These are phyloP conservation scores for Bugula neritina DNA, from an alignment of 2,888 invertebrate genomes.

Conservation along the genomic window DNA sequence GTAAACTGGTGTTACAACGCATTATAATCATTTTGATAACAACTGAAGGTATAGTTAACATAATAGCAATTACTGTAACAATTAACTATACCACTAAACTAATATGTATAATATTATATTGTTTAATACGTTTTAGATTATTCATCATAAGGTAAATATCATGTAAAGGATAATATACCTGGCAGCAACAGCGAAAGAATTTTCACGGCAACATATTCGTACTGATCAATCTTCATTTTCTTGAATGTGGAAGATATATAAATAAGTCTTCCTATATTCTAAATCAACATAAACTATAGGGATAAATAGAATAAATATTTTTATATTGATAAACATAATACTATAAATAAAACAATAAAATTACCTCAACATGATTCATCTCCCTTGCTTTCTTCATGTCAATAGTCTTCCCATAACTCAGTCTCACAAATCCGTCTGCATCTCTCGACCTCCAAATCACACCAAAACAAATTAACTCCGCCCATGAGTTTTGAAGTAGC, in stretches of 20 bases:
- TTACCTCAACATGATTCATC: conserved; percentile 31
- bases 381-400: conserved; percentile 61
- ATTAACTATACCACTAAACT: no score
- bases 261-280: conserved; percentile 88
- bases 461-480: conserved; percentile 56
- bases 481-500: conserved; percentile 94
- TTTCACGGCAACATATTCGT: conserved; percentile 94
- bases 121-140: no score
- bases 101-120: no score
- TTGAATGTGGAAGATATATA: conserved; percentile 87
- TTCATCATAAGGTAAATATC: no score
- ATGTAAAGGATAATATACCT: no score
- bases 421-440: conserved; percentile 59
- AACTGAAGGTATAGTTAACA: no score
- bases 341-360: no score
- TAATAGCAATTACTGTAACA: no score
- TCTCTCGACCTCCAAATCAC: conserved; percentile 75
- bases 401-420: conserved; percentile 59
- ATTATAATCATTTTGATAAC: no score
- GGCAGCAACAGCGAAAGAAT: conserved; percentile 85
- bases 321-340: no score
- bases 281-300: conserved; percentile 40
- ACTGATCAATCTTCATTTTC: conserved; percentile 80
- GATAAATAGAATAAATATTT: no score
- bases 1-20: no score